Evolutionary conservation across 2,113 vertebrate species (phyloP).

Genomic region (Numida meleagris): DNA sequence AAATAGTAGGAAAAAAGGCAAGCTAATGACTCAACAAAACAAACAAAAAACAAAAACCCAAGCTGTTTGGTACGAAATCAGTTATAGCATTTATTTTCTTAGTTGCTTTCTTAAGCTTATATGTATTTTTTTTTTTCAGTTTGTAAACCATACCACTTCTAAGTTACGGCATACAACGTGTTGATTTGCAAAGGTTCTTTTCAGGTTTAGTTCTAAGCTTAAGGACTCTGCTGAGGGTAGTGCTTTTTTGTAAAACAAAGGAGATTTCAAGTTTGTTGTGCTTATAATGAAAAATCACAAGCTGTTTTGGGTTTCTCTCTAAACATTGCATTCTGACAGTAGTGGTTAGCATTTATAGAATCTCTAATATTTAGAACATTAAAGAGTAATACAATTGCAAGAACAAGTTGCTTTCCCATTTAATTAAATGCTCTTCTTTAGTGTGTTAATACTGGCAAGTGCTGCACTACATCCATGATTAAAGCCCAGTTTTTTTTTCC

Average conservation of each 20-base stretch:
- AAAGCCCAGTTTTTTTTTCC: not conserved
- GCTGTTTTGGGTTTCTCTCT: not conserved
- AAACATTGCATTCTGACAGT: not conserved
- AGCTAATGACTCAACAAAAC: not conserved
- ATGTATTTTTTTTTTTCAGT: not conserved
- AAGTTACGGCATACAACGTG: not conserved
- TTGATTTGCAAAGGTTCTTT: not conserved
- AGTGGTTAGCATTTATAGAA: not conserved
- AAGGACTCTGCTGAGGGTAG: not conserved
- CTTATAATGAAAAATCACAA: not conserved
- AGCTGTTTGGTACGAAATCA: not conserved
- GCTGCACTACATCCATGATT: not conserved
- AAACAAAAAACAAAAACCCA: not conserved
- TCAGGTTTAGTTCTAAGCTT: not conserved
- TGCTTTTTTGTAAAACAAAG: not conserved
- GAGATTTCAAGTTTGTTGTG: not conserved
- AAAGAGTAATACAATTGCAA: not conserved
- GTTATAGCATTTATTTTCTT: not conserved
- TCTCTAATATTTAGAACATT: not conserved
- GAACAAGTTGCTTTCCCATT: not conserved
- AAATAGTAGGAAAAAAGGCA: not conserved
- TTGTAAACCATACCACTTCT: not conserved
- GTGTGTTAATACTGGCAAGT: not conserved
- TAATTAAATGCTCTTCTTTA: not conserved
- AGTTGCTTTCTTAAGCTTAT: not conserved